phyloP scores from a whole-genome alignment of 2,888 invertebrate species.

The Lithophane semibrunnea region DNA sequence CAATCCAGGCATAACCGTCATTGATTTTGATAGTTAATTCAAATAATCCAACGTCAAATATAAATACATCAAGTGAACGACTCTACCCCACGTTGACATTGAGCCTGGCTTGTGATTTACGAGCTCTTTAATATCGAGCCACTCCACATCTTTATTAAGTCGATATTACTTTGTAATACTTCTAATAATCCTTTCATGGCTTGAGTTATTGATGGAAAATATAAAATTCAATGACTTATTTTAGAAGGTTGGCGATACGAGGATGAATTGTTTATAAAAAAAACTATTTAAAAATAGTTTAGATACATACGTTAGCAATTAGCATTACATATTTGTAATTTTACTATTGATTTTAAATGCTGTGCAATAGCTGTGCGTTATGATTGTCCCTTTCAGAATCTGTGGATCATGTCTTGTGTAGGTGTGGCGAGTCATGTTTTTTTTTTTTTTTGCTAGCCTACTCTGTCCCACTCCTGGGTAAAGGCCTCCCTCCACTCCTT shows the following conservation, averaged over 20 bases:
- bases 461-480: too few relatives aligned
- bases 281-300: too few relatives aligned
- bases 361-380: too few relatives aligned
- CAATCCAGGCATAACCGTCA: not conserved
- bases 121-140: slow-evolving; percentile 47
- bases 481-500: too few relatives aligned
- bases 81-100: slow-evolving; percentile 39
- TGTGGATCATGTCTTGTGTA: too few relatives aligned
- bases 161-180: slow-evolving; percentile 41
- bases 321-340: not conserved
- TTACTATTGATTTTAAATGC: not conserved
- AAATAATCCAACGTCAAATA: slow-evolving; percentile 4
- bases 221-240: slow-evolving; percentile 9
- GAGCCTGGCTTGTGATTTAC: slow-evolving; percentile 59
- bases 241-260: not conserved
- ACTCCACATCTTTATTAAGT: slow-evolving; percentile 62
- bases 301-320: not conserved
- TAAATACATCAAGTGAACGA: slow-evolving; percentile 13
- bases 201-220: slow-evolving; percentile 9
- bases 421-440: too few relatives aligned
- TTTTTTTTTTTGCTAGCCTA: too few relatives aligned
- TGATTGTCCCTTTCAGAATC: too few relatives aligned
- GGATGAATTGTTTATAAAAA: not conserved
- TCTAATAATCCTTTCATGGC: slow-evolving; percentile 36
- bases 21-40: not conserved